Base-by-base conservation (phyloP, 2,888 invertebrate species). In the Stenoptilia bipunctidactyla region DNA sequence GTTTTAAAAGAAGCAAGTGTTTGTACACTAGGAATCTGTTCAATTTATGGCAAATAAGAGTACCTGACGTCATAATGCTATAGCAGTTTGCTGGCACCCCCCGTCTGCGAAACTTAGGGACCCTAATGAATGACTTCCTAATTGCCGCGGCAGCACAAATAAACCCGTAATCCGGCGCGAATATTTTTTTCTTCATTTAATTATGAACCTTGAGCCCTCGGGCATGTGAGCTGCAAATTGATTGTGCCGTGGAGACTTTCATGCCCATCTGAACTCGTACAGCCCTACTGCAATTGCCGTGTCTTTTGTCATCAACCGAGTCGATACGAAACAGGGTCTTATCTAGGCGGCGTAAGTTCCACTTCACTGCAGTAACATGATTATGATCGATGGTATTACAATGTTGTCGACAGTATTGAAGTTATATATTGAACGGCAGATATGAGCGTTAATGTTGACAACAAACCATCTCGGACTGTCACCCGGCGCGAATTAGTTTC, bases 51-150 rank as follows among this genome's bases (percentile, higher is more conserved):
- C 61, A 58, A 58, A 68, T 70, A 72, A 68, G 66, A 62, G 55
- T 60, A 52, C 51, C 57, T 72, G 73, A 76, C 74, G 73, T 74
- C 69, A 74, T 66, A 55, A 55, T 54, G 60, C 63, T 60, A 56
- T 63, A 72, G 79, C 79, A 83, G 80, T 82, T 82, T 72, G 66
- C 76, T 63, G 73, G 79, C 79, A 83, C 82, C 83, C 83, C 72
- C 67, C 76, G 80, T 82, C 82, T 83, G 80, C 79, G 64, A 77
- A 83, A 82, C 80, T 82, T 82, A 80, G 80, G 83, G 82, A 76
- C 71, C 79, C 70, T 82, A 82, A 83, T 83, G 83, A 83, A 80
- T 70, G 72, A 83, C 83, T 83, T 82, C 83, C 83, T 83, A 83
- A 83, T 83, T 82, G 82, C 77, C 76, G 77, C 75, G 60, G 66